These are phyloP conservation scores for Falco cherrug DNA, from an alignment of 2,797 vertebrate species.

Conservation along the genomic window DNA sequence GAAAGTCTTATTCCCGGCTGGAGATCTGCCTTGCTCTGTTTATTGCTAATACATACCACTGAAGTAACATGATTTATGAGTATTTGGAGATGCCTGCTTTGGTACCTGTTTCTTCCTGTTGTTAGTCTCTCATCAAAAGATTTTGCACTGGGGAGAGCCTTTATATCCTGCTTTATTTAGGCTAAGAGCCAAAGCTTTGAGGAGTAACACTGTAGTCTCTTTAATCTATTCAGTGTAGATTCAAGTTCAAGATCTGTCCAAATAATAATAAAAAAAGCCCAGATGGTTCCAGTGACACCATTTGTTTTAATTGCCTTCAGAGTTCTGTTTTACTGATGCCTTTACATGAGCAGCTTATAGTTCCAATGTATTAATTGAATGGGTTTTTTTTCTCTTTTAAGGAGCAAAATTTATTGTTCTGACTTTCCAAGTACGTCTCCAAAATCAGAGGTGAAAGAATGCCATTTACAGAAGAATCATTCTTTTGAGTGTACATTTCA, in stretches of 20 bases:
- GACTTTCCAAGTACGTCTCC: constrained; percentile 72
- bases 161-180: not conserved
- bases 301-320: not conserved
- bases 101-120: not conserved
- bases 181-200: not conserved
- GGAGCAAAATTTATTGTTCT: constrained; percentile 83
- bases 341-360: not conserved
- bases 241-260: not conserved
- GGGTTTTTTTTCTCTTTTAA: constrained; percentile 42
- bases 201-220: not conserved
- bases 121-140: not conserved
- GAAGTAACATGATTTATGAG: not conserved
- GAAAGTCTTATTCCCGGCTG: not conserved
- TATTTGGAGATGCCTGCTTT: not conserved
- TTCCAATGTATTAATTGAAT: not conserved
- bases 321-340: not conserved
- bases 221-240: not conserved
- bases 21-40: not conserved
- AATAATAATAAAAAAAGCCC: not conserved
- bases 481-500: constrained; percentile 82
- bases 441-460: constrained; percentile 75
- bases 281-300: not conserved
- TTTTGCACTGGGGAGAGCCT: not conserved
- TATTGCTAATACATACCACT: not conserved
- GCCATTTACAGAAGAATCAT: constrained; percentile 59